These are phyloP conservation scores for Thinocorus orbignyianus DNA, from an alignment of 2,113 vertebrate species.

Conservation along the genomic window DNA sequence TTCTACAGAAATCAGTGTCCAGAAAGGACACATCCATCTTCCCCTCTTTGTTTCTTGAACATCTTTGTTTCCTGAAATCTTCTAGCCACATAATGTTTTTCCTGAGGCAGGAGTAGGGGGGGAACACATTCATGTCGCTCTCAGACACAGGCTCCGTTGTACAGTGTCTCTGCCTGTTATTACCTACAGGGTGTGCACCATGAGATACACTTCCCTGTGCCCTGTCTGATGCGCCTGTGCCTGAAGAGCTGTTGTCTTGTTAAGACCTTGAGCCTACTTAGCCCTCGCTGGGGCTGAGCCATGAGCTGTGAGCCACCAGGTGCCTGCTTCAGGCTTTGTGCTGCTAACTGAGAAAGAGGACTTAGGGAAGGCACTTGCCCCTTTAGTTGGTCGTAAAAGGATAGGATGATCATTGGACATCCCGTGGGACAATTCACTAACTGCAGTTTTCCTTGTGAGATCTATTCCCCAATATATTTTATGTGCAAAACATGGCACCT, in stretches of 20 bases:
- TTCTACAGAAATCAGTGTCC: background rate
- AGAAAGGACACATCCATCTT: background rate
- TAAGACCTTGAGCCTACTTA: conserved; percentile 19
- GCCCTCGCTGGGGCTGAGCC: background rate
- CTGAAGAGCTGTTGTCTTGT: background rate
- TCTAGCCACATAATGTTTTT: background rate
- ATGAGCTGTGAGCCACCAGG: background rate
- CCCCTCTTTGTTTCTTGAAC: background rate
- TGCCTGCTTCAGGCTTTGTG: background rate
- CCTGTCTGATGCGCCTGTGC: background rate
- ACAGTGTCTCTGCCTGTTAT: background rate
- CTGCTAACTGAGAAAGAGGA: background rate
- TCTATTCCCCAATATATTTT: background rate
- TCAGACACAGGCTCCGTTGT: background rate
- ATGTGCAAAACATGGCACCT: background rate
- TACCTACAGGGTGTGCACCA: background rate
- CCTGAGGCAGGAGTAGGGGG: background rate
- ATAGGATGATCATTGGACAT: background rate
- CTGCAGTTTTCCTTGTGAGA: background rate
- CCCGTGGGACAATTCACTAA: background rate
- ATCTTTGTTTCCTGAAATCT: background rate
- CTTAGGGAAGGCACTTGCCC: rapidly evolving
- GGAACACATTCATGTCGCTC: background rate
- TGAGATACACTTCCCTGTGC: background rate
- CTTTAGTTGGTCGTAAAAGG: background rate